Evolutionary conservation across 2,797 vertebrate genomes (phyloP), one percentile per base, ranked within the genome.

Genomic region (Trachurus trachurus): DNA sequence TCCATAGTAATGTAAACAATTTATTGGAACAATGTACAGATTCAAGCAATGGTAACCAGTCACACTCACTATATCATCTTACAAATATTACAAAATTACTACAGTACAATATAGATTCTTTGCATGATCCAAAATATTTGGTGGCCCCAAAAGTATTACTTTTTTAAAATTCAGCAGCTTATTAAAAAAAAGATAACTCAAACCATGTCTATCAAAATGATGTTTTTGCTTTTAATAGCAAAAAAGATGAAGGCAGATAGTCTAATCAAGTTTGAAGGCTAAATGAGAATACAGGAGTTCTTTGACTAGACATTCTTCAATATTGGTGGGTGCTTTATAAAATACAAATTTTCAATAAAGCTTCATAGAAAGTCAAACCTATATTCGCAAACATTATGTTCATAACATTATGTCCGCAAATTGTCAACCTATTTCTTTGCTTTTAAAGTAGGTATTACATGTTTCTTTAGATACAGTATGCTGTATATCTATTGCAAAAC

Each of bases 11-110:
- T 96, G 97, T 97, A 97, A 99, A 98, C 97, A 96, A 96, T 99
- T 99, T 99, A 99, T 99, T 99, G 97, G 89, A 94, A 95, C 95
- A 96, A 94, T 95, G 92, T 95, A 98, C 96, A 98, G 96, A 97
- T 96, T 97, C 97, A 98, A 98, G 97, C 98, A 97, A 98, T 98
- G 97, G 96, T 98, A 97, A 97, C 96, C 97, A 98, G 96, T 96
- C 97, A 97, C 97, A 95, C 97, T 96, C 97, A 98, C 96, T 95
- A 98, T 88, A 94, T 95, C 96, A 97, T 98, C 96, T 97, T 98
- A 99, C 97, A 99, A 99, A 99, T 97, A 97, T 98, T 99, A 99
- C 98, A 99, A 99, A 99, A 98, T 97, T 98, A 99, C 97, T 98
- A 99, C 97, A 99, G 96, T 99, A 99, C 97, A 99, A 98, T 98